These are phyloP conservation scores for Allacma fusca DNA, from an alignment of 2,888 invertebrate genomes.

Conservation along the genomic window DNA sequence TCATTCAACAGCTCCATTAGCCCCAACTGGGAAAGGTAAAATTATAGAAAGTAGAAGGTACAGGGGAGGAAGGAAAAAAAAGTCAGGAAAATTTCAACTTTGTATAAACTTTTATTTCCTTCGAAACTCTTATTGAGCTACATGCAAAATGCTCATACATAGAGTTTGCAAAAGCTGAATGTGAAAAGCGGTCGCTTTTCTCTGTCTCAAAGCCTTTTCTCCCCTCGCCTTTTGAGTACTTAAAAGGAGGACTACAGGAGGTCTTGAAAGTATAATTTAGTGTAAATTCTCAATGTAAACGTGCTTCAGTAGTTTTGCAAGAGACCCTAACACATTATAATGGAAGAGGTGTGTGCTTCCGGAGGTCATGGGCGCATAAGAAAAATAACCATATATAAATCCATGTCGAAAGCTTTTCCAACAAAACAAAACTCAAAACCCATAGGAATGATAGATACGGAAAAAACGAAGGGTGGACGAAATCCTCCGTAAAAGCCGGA, in stretches of 20 bases:
- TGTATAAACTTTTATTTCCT: too few relatives aligned
- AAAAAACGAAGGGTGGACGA: slow-evolving; percentile 3
- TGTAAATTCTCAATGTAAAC: slow-evolving; percentile 25
- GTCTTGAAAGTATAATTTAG: slow-evolving; percentile 26
- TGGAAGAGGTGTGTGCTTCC: slow-evolving; percentile 28
- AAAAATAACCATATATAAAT: not conserved
- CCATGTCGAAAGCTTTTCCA: slow-evolving; percentile 14
- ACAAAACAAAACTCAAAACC: not conserved
- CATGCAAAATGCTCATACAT: too few relatives aligned
- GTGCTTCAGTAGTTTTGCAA: not conserved
- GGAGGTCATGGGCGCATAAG: not conserved
- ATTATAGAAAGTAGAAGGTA: too few relatives aligned
- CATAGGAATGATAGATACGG: slow-evolving; percentile 3
- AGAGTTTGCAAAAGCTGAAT: too few relatives aligned
- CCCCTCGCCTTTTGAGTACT: not conserved
- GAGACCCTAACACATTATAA: slow-evolving; percentile 13
- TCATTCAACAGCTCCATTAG: too few relatives aligned
- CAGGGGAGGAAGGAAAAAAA: too few relatives aligned
- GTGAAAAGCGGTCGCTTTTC: not conserved
- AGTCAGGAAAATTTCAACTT: too few relatives aligned
- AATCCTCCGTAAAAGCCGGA: too few relatives aligned
- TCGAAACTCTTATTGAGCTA: too few relatives aligned
- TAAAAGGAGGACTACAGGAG: slow-evolving; percentile 10
- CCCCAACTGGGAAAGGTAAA: too few relatives aligned
- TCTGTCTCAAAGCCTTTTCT: not conserved